These are phyloP conservation scores for Agrotis puta DNA, from an alignment of 2,888 invertebrate species.

Conservation along the genomic window DNA sequence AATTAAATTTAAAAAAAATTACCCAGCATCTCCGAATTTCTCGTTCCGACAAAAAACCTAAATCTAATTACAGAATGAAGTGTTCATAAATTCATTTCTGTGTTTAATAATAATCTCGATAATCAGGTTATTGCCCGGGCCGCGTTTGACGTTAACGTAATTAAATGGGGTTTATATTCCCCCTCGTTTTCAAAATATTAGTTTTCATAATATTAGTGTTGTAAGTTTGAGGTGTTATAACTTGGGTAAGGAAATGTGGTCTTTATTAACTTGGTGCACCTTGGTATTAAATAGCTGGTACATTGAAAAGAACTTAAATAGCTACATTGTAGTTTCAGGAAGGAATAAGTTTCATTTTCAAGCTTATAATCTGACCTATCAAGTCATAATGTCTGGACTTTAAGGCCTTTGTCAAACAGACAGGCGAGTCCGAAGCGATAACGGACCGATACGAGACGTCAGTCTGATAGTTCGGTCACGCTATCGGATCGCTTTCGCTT, in stretches of 20 bases:
- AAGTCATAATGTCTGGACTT: too few species aligned
- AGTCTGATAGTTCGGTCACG: too few species aligned
- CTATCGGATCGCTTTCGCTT: too few species aligned
- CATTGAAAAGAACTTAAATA: too few species aligned
- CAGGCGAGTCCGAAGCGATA: too few species aligned
- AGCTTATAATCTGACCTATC: too few species aligned
- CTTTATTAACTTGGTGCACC: conserved; percentile 25
- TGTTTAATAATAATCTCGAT: conserved; percentile 44
- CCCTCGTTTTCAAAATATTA: conserved; percentile 11
- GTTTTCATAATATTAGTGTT: conserved; percentile 21
- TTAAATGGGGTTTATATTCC: conserved; percentile 24
- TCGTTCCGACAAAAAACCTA: neutral
- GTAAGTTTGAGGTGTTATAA: conserved; percentile 47
- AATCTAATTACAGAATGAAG: conserved; percentile 23
- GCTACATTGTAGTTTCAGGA: too few species aligned
- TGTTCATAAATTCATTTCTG: conserved; percentile 35
- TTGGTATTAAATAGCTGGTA: neutral
- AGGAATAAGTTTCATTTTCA: too few species aligned
- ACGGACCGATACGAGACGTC: too few species aligned
- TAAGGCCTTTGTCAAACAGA: too few species aligned
- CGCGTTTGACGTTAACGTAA: conserved; percentile 27
- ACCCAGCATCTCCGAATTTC: neutral
- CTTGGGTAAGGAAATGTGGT: neutral
- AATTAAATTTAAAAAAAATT: neutral
- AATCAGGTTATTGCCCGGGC: conserved; percentile 22